Evolutionary conservation across 2,888 invertebrate genomes (phyloP).

Genomic region (Plebejus anna): DNA sequence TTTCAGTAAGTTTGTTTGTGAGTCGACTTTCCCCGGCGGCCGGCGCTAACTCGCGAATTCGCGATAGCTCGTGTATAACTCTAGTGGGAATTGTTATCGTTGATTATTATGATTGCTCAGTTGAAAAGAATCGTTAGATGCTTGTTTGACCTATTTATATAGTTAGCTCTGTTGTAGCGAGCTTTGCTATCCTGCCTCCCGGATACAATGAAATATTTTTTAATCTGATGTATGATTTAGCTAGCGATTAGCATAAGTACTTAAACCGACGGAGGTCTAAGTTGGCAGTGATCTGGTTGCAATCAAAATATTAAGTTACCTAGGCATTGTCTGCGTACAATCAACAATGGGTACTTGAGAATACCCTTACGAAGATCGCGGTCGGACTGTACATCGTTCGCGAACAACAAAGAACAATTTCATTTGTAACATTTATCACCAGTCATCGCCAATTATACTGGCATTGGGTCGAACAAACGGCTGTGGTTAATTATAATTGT

Average conservation of each 20-base stretch:
- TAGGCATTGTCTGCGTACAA: neutral
- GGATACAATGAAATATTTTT: neutral
- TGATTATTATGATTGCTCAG: neutral
- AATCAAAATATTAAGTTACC: neutral
- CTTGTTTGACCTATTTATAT: neutral
- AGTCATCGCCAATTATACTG: neutral
- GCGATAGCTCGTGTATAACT: neutral
- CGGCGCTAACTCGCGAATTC: neutral
- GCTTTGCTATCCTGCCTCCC: neutral
- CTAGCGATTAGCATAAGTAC: neutral
- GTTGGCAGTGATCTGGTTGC: neutral
- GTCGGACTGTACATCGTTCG: neutral
- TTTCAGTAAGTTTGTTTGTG: neutral
- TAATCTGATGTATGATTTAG: neutral
- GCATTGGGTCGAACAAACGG: neutral
- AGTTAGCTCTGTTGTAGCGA: neutral
- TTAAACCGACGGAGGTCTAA: neutral
- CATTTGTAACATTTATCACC: conserved; percentile 2
- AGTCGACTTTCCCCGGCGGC: neutral
- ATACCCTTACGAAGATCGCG: neutral
- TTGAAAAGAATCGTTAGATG: neutral
- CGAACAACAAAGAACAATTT: conserved; percentile 14
- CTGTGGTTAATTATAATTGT: neutral
- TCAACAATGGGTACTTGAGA: conserved; percentile 1
- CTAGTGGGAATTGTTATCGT: neutral